Evolutionary conservation across 2,113 vertebrate species (phyloP).

Genomic region (Isurus oxyrinchus): DNA sequence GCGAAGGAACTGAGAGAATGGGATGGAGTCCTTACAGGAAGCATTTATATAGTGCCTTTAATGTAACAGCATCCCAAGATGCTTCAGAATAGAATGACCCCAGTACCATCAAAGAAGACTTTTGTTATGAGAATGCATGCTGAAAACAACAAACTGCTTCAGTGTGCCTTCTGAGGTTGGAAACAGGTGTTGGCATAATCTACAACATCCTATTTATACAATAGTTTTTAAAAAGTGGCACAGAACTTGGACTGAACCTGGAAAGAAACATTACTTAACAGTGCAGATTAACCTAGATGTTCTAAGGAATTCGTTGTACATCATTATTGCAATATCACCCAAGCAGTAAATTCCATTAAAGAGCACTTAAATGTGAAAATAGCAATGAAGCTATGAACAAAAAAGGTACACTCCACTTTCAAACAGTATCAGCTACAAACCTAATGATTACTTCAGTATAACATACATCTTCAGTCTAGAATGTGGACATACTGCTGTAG

Average conservation of each 20-base stretch:
- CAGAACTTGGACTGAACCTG: background rate
- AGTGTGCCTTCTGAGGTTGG: background rate
- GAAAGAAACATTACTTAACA: background rate
- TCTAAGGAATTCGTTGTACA: background rate
- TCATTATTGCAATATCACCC: background rate
- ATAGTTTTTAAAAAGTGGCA: background rate
- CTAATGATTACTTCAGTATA: background rate
- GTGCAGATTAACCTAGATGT: background rate
- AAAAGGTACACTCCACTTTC: background rate
- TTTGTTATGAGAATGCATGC: too few species aligned
- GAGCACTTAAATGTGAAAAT: background rate
- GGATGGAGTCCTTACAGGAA: background rate
- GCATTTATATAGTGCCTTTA: background rate
- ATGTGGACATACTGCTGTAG: background rate
- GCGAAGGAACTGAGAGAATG: too few species aligned
- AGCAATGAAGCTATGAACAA: background rate
- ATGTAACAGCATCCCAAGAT: background rate
- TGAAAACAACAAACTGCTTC: background rate
- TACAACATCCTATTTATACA: background rate
- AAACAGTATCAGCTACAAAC: background rate
- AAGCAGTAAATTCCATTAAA: background rate
- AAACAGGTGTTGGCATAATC: background rate
- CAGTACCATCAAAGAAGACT: background rate
- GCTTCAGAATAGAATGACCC: background rate
- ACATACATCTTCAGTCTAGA: background rate